A percentile compares a stretch with the other conserved stretches of the same genome.
These are phyloP conservation scores for Frieseomelitta varia DNA, from an alignment of 1,140 invertebrate genomes.

Conservation along the genomic window DNA sequence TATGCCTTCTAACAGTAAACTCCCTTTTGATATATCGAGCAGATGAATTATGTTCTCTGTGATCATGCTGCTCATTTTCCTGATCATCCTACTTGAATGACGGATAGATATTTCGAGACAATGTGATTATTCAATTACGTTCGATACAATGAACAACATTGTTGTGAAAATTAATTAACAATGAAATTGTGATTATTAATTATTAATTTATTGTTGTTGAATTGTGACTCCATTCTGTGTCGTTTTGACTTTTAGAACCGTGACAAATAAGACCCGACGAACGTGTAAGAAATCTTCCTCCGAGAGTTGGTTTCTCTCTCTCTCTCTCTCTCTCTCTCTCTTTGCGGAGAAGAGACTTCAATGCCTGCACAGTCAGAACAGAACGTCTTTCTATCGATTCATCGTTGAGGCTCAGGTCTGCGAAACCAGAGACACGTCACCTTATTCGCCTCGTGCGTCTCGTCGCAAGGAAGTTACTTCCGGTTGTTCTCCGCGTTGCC, in stretches of 20 bases:
- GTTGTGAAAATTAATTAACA: no score
- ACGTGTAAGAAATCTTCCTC: not conserved
- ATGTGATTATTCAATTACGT: not conserved
- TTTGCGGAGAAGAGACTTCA: slow-evolving; percentile 14
- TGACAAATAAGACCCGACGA: not conserved
- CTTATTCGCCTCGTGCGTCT: slow-evolving; percentile 24
- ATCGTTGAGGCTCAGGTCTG: slow-evolving; percentile 9
- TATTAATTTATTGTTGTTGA: no score
- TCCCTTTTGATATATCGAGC: slow-evolving; percentile 22
- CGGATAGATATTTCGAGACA: not conserved
- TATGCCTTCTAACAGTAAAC: slow-evolving; percentile 61
- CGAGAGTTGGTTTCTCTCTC: not conserved
- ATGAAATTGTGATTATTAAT: no score
- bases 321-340: no score
- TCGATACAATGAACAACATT: no score
- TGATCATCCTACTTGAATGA: not conserved
- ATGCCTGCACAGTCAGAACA: slow-evolving; percentile 26
- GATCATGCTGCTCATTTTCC: not conserved
- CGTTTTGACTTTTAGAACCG: not conserved
- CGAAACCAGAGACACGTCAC: slow-evolving; percentile 37
- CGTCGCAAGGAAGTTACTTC: slow-evolving; percentile 21
- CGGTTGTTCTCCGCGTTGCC: not conserved
- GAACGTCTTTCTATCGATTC: slow-evolving; percentile 36
- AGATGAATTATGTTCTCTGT: not conserved
- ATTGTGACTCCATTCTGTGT: not conserved